Percentiles rank a stretch among this genome's conserved stretches.
Evolutionary conservation across 2,888 invertebrate genomes (phyloP).

Genomic region (Heliconius aoede): DNA sequence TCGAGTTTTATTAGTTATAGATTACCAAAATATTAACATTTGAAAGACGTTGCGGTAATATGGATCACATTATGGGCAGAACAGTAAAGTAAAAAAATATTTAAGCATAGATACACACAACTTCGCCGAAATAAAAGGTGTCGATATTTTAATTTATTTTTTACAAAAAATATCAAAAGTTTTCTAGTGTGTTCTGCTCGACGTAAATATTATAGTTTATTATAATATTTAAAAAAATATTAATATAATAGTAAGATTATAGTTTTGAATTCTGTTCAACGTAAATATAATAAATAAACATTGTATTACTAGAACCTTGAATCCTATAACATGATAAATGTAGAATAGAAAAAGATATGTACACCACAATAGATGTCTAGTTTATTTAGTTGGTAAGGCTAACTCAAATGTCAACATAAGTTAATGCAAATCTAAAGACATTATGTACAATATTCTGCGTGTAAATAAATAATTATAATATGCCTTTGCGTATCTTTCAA

Average conservation of each 20-base stretch:
- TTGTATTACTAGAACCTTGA: not conserved
- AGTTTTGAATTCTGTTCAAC: not conserved
- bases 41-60: too few relatives aligned
- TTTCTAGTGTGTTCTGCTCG: not conserved
- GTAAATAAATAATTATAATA: not conserved
- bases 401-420: not conserved
- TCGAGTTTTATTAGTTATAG: too few relatives aligned
- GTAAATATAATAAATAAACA: not conserved
- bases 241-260: too few relatives aligned
- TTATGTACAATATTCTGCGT: not conserved
- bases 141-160: too few relatives aligned
- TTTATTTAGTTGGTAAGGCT: not conserved
- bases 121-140: too few relatives aligned
- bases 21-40: too few relatives aligned
- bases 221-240: too few relatives aligned
- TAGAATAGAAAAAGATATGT: constrained; percentile 3
- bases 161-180: too few relatives aligned
- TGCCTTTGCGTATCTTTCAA: not conserved
- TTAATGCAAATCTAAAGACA: not conserved
- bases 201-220: not conserved
- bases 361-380: not conserved
- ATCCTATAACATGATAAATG: not conserved
- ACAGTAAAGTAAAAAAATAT: too few relatives aligned
- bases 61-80: too few relatives aligned
- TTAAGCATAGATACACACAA: too few relatives aligned